phyloP scores from a whole-genome alignment of 2,113 vertebrate genomes.

The Rhegmatorhina hoffmannsi region DNA sequence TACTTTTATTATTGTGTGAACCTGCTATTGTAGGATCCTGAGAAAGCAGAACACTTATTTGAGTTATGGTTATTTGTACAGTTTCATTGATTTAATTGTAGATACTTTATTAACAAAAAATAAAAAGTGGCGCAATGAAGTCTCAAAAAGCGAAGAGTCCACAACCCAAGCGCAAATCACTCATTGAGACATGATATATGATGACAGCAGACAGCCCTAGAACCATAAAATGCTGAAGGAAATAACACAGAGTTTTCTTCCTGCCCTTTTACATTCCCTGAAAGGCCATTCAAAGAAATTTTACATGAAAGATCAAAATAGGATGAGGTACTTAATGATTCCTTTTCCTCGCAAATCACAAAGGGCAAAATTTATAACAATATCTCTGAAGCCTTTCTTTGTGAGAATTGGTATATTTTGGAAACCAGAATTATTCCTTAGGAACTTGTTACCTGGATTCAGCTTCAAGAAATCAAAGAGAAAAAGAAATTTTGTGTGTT shows the following conservation, averaged over 20 bases:
- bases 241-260: neutral
- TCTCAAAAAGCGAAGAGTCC: neutral
- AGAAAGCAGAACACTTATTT: neutral
- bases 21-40: neutral
- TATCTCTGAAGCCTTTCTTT: neutral
- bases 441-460: neutral
- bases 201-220: neutral
- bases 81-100: neutral
- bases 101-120: neutral
- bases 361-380: neutral
- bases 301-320: neutral
- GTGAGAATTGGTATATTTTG: neutral
- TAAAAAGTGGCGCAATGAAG: neutral
- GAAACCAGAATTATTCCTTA: neutral
- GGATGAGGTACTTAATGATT: neutral
- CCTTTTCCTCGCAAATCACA: neutral
- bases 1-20: neutral
- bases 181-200: neutral
- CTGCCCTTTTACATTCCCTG: neutral
- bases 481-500: neutral
- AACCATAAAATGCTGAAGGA: slow-evolving; percentile 12
- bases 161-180: neutral
- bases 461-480: neutral
- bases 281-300: neutral
- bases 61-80: neutral